These are phyloP conservation scores for Chrysocyon brachyurus DNA, from an alignment of 2,797 vertebrate genomes.

Conservation along the genomic window DNA sequence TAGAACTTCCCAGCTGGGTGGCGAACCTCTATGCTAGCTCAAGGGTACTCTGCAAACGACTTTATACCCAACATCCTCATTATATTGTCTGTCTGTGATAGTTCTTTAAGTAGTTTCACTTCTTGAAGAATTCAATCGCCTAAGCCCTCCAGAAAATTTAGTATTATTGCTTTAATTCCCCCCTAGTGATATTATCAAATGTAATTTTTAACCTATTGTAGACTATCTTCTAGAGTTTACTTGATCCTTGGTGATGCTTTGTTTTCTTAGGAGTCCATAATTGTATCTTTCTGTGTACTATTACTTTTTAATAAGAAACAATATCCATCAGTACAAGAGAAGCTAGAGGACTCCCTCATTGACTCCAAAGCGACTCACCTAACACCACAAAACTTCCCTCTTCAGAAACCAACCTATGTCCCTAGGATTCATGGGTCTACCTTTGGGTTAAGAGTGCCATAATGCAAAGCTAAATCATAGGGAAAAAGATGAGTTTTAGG, in stretches of 20 bases:
- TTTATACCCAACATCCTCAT: background rate
- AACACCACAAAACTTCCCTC: background rate
- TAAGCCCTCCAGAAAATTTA: background rate
- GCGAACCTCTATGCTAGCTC: background rate
- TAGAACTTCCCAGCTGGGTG: background rate
- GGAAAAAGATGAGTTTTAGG: background rate
- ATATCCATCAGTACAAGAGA: background rate
- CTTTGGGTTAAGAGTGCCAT: background rate
- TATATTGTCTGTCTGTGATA: background rate
- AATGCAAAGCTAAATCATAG: background rate
- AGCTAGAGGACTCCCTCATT: background rate
- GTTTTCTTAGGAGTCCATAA: background rate
- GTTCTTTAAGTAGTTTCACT: background rate
- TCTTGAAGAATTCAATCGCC: background rate
- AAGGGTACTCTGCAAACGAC: background rate
- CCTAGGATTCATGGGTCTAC: background rate
- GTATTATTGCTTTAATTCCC: background rate
- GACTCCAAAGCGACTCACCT: background rate
- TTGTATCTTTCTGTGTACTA: background rate
- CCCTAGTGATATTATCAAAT: background rate
- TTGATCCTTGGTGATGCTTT: background rate
- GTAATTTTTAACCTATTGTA: background rate
- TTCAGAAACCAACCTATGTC: background rate
- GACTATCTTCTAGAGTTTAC: background rate
- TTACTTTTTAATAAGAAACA: slow-evolving; percentile 6